These are phyloP conservation scores for Rhopalosiphum padi DNA, from an alignment of 1,140 invertebrate genomes.

Conservation along the genomic window DNA sequence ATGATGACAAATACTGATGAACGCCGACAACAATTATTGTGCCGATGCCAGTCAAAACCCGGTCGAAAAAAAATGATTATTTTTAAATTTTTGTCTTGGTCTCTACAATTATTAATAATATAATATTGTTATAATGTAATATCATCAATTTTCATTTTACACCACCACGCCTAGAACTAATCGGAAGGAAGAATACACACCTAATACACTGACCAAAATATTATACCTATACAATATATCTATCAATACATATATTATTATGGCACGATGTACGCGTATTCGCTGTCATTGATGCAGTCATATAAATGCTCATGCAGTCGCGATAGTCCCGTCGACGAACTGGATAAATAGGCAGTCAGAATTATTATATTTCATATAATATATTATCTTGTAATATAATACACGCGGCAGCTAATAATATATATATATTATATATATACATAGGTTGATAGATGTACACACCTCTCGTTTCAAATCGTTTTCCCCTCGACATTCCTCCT, in stretches of 20 bases:
- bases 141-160: neutral
- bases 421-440: neutral
- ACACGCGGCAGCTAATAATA: neutral
- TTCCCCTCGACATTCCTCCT: neutral
- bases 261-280: too few relatives aligned
- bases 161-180: neutral
- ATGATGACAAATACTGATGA: neutral
- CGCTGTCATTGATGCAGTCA: neutral
- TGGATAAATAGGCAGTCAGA: constrained; percentile 22
- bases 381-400: neutral
- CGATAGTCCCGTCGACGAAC: neutral
- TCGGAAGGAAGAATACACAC: neutral
- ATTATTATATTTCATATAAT: neutral
- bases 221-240: too few relatives aligned
- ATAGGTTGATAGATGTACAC: neutral
- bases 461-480: neutral
- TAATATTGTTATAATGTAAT: neutral
- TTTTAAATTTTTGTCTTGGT: neutral
- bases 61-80: neutral
- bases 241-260: too few relatives aligned
- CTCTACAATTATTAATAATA: neutral
- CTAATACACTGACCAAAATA: too few relatives aligned
- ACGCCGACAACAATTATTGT: too few relatives aligned
- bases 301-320: neutral
- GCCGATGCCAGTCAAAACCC: neutral